Conservation (phyloP, 2,888 invertebrate species). For the Ormyrus labotus region DNA sequence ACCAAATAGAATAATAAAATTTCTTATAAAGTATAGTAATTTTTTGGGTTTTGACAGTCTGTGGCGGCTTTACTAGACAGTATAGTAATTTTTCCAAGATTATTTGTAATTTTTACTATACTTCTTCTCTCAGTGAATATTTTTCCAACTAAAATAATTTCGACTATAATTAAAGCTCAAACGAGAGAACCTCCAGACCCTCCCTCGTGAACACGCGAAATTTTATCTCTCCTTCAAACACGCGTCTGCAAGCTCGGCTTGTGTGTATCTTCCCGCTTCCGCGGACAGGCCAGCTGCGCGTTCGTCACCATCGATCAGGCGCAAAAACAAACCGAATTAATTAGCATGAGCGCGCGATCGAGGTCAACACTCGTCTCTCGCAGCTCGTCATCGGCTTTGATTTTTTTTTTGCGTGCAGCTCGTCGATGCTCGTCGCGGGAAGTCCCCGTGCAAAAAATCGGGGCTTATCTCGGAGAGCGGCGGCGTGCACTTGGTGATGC, state of each 20-base stretch:
- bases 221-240: no score
- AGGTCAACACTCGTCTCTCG: conserved; percentile 9
- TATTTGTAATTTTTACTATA: no score
- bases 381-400: no score
- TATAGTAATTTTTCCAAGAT: no score
- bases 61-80: no score
- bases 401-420: not conserved
- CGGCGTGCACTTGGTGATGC: not conserved
- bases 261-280: not conserved
- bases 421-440: conserved; percentile 22
- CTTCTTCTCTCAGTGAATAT: no score
- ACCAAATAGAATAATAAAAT: no score
- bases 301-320: not conserved
- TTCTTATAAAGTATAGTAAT: no score
- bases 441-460: conserved; percentile 36
- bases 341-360: not conserved
- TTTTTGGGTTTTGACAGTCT: no score
- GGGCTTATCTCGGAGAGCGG: not conserved
- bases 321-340: not conserved
- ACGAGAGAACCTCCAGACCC: no score
- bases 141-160: no score
- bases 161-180: no score
- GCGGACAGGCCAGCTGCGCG: not conserved
- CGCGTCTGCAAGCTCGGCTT: conserved; percentile 8
- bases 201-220: conserved; percentile 7